A percentile compares a stretch with the other conserved stretches of the same genome.
phyloP scores from a whole-genome alignment of 2,888 invertebrate genomes.

The Agrochola macilenta region DNA sequence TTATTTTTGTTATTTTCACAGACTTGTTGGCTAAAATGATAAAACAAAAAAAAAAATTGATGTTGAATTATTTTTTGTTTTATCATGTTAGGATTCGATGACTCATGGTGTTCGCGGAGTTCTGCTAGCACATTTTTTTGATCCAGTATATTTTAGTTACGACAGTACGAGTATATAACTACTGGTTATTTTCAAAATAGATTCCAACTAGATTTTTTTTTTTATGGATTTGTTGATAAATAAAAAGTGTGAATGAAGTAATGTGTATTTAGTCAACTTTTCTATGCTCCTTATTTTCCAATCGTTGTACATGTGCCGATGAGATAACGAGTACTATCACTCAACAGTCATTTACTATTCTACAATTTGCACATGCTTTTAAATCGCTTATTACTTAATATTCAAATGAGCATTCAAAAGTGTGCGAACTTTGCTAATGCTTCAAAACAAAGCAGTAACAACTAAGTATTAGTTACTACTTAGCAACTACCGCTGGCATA shows the following conservation, averaged over 20 bases:
- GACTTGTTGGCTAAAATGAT: background rate
- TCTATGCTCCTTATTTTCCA: background rate
- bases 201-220: background rate
- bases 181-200: background rate
- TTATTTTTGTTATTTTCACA: background rate
- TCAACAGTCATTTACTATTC: background rate
- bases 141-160: background rate
- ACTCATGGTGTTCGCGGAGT: background rate
- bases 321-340: background rate
- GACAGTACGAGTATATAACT: background rate
- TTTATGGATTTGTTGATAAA: background rate
- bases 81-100: background rate
- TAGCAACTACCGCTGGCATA: conserved; percentile 6
- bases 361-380: background rate
- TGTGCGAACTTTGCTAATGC: conserved; percentile 28
- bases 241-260: background rate
- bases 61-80: background rate
- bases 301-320: background rate
- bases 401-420: conserved; percentile 1
- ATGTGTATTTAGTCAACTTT: background rate
- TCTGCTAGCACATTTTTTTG: background rate
- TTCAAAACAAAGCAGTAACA: conserved; percentile 17
- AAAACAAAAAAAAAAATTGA: background rate
- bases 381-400: background rate
- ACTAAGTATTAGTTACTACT: conserved; percentile 1